Conservation (phyloP, 2,797 vertebrate genomes). For the Urosaurus nigricauda region DNA sequence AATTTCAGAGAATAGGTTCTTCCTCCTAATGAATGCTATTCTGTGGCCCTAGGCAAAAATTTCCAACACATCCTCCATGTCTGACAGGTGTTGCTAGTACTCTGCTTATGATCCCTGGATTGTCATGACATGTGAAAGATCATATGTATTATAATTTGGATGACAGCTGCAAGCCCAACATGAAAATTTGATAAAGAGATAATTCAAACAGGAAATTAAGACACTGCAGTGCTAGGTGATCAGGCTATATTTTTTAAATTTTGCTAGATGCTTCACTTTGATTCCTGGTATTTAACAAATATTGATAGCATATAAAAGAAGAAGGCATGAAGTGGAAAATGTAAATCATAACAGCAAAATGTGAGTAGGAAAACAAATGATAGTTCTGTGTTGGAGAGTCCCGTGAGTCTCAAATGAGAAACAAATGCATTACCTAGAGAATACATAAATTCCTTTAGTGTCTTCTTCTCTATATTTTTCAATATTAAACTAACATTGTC, state of each 20-base stretch:
- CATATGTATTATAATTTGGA: conserved; percentile 7
- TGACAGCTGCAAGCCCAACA: conserved; percentile 18
- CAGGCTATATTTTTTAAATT: background rate
- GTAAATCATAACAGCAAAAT: background rate
- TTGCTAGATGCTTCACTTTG: conserved; percentile 41
- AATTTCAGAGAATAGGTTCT: background rate
- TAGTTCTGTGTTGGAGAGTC: background rate
- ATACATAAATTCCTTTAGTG: conserved; percentile 17
- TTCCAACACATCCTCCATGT: background rate
- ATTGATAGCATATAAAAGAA: conserved; percentile 19
- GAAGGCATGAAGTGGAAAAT: conserved; percentile 14
- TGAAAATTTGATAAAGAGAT: conserved; percentile 42
- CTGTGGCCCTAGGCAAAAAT: background rate
- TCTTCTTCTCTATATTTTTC: background rate
- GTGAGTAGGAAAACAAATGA: conserved; percentile 24
- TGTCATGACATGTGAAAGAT: background rate
- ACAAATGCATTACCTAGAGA: conserved; percentile 13
- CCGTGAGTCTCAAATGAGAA: background rate
- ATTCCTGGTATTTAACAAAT: conserved; percentile 49
- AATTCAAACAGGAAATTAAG: conserved; percentile 54
- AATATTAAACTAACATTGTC: background rate
- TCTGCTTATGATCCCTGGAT: background rate
- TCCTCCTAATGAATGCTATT: background rate
- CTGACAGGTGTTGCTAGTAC: background rate
- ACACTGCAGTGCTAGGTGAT: conserved; percentile 44